These are phyloP conservation scores for Brachyhypopomus occidentalis DNA, from an alignment of 2,113 vertebrate genomes.

Conservation along the genomic window DNA sequence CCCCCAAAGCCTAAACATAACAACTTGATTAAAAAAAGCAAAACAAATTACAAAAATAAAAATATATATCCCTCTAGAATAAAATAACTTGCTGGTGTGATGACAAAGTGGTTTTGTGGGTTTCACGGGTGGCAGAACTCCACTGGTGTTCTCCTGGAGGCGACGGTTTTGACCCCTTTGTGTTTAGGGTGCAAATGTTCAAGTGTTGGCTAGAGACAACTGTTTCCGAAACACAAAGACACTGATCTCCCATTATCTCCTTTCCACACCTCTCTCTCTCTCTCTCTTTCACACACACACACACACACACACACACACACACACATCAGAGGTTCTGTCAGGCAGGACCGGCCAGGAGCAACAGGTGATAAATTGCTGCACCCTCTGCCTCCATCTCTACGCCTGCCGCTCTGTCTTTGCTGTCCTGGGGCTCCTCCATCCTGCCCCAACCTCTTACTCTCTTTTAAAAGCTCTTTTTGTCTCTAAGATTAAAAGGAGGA, in stretches of 20 bases:
- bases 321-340: constrained; percentile 46
- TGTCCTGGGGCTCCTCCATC: constrained; percentile 64
- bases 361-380: constrained; percentile 81
- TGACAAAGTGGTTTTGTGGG: no score
- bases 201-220: neutral
- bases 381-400: constrained; percentile 64
- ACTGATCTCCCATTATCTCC: constrained; percentile 51
- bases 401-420: constrained; percentile 75
- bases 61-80: no score
- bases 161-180: no score
- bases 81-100: neutral
- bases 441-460: constrained; percentile 21
- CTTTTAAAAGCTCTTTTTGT: constrained; percentile 71
- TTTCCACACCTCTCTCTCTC: constrained; percentile 46
- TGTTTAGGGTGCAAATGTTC: no score
- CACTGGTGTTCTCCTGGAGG: no score
- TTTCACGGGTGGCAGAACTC: no score
- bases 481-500: constrained; percentile 74
- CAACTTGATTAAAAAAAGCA: neutral
- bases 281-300: constrained; percentile 27
- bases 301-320: constrained; percentile 43
- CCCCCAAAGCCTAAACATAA: neutral
- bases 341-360: constrained; percentile 63
- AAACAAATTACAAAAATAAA: no score
- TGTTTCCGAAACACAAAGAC: neutral